phyloP scores from a whole-genome alignment of 2,888 invertebrate genomes.

The Lymantria monacha region DNA sequence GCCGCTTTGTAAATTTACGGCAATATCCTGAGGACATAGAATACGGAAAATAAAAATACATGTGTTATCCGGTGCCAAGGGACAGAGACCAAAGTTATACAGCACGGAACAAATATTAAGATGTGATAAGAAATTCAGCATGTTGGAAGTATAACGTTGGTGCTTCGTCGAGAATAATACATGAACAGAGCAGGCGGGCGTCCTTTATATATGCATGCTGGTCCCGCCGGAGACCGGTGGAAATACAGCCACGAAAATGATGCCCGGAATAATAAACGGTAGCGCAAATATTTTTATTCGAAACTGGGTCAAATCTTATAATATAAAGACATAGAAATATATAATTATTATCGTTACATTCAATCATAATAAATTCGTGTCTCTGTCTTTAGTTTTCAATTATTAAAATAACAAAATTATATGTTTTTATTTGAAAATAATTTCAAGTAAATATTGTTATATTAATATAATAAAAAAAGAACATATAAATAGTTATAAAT shows the following conservation, averaged over 20 bases:
- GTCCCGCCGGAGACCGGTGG: slow-evolving; percentile 26
- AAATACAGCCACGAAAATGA: slow-evolving; percentile 11
- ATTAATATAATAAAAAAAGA: too few species aligned
- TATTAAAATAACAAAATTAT: too few species aligned
- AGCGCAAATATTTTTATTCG: not conserved
- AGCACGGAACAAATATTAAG: slow-evolving; percentile 39
- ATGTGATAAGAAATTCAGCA: slow-evolving; percentile 35
- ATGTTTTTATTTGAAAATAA: too few species aligned
- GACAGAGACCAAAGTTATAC: slow-evolving; percentile 21
- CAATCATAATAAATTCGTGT: too few species aligned
- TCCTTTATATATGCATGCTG: slow-evolving; percentile 31
- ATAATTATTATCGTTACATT: not conserved
- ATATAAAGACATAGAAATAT: not conserved
- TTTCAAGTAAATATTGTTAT: too few species aligned
- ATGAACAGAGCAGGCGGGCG: slow-evolving; percentile 27
- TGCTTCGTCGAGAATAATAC: slow-evolving; percentile 31
- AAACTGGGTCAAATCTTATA: not conserved
- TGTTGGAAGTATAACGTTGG: slow-evolving; percentile 24
- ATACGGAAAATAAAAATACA: slow-evolving; percentile 23
- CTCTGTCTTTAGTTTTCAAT: too few species aligned
- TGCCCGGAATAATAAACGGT: slow-evolving; percentile 8
- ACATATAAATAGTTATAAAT: too few species aligned
- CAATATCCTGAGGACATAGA: slow-evolving; percentile 16
- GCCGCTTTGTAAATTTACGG: not conserved
- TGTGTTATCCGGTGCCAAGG: slow-evolving; percentile 26